Evolutionary conservation across 2,888 invertebrate species (phyloP), one percentile per base, ranked within the genome.

Genomic region (Uloborus plumipes): DNA sequence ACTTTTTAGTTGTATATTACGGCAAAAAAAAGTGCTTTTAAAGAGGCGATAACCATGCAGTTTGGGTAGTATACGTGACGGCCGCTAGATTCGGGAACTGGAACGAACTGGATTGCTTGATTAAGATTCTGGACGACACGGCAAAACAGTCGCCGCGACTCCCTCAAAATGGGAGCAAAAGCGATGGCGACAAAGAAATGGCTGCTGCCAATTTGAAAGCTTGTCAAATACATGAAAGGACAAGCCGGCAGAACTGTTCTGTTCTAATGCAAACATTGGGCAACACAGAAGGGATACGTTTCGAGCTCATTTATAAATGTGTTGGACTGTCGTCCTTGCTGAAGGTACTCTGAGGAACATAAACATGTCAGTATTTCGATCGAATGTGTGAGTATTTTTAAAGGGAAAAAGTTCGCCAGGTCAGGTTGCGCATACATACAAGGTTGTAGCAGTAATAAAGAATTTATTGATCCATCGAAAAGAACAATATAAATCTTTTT

Each of bases 41-140:
- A 64, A 18, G 11, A 64, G 64, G 64, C 18, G 64, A 64, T 64
- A 39, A 20, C 47, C 18, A 64, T 64, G 39, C 64, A 18, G 18
- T 49, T n/a, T 39, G 64, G 18, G 18, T 47, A 1, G 13, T 11
- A n/a, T 14, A 47, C n/a, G 47, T 18, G 11, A 39, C 47, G 1
- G 18, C 49, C 47, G 47, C 47, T 64, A 9, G n/a, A 31, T n/a
- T 47, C 20, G 47, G 26, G 64, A 64, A 64, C 9, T 64, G 64
- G 64, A 49, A 64, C 64, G 49, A 47, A 11, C 18, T 47, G 9
- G n/a, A 16, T 39, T 39, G 18, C 16, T 14, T 47, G 18, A 18
- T 64, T 64, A 64, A 18, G 49, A 64, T 64, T 64, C 64, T 18
- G 1, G 47, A 47, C 64, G 49, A 39, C 18, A 2, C 7, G 16